Base-by-base conservation (phyloP, 1,140 invertebrate species). In the Listronotus bonariensis region DNA sequence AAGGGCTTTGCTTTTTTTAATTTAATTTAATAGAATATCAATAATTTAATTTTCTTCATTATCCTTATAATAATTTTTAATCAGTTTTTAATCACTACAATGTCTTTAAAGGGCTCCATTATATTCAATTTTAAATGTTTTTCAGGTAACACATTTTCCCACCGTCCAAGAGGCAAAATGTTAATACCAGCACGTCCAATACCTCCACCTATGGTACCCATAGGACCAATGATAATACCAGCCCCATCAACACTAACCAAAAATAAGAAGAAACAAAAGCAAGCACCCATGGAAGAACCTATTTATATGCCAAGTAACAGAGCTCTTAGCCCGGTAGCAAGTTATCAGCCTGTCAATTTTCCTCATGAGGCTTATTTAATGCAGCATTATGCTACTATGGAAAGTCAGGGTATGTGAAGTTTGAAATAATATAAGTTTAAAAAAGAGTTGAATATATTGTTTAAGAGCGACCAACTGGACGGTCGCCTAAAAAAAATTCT, bases 271-370 rank as follows among this genome's bases (percentile, higher is more conserved):
- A 73, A 77, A 51, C 72, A 75, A 15, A 49, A 59, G 11, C 63
- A 72, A 43, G 56, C 67, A 14, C 67, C 74, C 8, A 74, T 82
- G 62, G 85, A 87, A 71, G 85, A 87, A 72, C 85, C 85, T 0
- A 83, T 86, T 62, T 86, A 86, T 72, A 83, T 87, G 80, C 85
- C 85, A 6, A 83, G 82, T 11, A 80, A 80, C 45, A 71, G 85
- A 41, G 83, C 85, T 6, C 68, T 86, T 60, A 84, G 83, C 58
- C 85, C 85, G 1, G 80, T 85, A 0, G 84, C 84, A 0, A 85
- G 84, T 31, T 86, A 86, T 71, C 85, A 86, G 69, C 85, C 85
- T 0, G 82, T 80, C 1, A 85, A 84, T 67, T 86, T 86, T 69
- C 85, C 85, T 0, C 84, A 86, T 70, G 85, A 86, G 68, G 83